These are phyloP conservation scores for Melanargia galathea DNA, from an alignment of 2,888 invertebrate species.

Conservation along the genomic window DNA sequence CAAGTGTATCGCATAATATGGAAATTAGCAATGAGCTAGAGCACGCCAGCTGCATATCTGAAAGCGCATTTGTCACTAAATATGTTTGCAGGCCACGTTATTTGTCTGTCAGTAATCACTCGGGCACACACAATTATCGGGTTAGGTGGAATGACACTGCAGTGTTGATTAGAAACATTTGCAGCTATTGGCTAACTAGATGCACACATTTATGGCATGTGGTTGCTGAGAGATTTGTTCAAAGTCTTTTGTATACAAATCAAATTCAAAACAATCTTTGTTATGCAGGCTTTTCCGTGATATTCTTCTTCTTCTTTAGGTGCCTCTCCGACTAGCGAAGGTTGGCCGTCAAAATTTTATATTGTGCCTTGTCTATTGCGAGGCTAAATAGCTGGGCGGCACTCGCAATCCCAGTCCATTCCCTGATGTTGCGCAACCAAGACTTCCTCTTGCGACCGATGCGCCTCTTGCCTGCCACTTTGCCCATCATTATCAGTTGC, in stretches of 20 bases:
- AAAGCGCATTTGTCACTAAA: constrained; percentile 28
- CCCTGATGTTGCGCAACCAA: too few species aligned
- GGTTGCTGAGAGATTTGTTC: background rate
- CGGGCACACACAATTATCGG: constrained; percentile 47
- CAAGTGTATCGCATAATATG: background rate
- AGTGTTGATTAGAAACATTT: constrained; percentile 61
- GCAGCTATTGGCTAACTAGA: constrained; percentile 47
- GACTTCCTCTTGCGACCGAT: too few species aligned
- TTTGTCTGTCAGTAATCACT: constrained; percentile 40
- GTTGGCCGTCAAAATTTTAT: too few species aligned
- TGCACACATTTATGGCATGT: constrained; percentile 32
- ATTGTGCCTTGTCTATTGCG: too few species aligned
- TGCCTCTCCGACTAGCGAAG: too few species aligned
- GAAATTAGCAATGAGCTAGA: constrained; percentile 2
- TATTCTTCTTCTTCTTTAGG: too few species aligned
- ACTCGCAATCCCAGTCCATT: too few species aligned
- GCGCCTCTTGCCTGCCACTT: too few species aligned
- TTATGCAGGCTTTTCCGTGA: too few species aligned
- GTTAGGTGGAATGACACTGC: constrained; percentile 48
- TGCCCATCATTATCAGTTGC: too few species aligned
- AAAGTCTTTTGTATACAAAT: background rate
- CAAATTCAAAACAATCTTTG: too few species aligned
- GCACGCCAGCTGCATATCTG: constrained; percentile 18
- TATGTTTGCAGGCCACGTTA: constrained; percentile 29
- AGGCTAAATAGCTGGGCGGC: too few species aligned